phyloP scores from a whole-genome alignment of 2,797 vertebrate species.

The Diplodus puntazzo region DNA sequence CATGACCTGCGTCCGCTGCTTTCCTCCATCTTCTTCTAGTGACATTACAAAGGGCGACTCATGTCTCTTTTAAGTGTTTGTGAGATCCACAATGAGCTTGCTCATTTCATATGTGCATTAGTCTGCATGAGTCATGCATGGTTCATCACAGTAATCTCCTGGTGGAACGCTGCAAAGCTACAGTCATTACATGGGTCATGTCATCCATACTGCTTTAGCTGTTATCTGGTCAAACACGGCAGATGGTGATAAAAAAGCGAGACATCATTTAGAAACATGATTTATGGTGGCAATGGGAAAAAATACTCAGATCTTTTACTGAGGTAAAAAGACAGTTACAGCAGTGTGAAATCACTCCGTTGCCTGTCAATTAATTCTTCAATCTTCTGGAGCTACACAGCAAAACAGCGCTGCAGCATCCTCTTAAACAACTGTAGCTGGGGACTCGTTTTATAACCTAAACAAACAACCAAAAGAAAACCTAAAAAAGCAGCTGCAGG shows the following conservation, averaged over 20 bases:
- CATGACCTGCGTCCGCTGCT: background rate
- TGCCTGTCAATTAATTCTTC: background rate
- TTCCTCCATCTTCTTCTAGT: constrained; percentile 29
- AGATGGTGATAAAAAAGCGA: background rate
- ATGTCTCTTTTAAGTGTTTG: constrained; percentile 19
- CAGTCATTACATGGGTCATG: constrained; percentile 9
- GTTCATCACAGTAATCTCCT: constrained; percentile 28
- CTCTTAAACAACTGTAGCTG: no score
- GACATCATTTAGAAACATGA: background rate
- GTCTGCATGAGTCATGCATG: constrained; percentile 41
- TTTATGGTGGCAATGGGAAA: background rate
- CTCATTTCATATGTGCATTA: constrained; percentile 44
- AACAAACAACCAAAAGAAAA: no score
- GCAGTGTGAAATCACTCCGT: no score
- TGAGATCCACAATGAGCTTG: background rate
- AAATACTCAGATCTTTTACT: background rate
- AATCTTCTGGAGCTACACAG: no score
- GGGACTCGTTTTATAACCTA: no score
- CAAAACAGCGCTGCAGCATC: no score
- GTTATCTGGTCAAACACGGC: constrained; percentile 3
- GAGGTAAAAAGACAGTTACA: no score
- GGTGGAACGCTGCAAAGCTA: background rate
- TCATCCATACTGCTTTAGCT: constrained; percentile 6
- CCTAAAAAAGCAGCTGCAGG: no score
- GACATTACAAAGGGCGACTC: constrained; percentile 15